These are phyloP conservation scores for Perca schrenkii DNA, from an alignment of 2,113 vertebrate species.

Conservation along the genomic window DNA sequence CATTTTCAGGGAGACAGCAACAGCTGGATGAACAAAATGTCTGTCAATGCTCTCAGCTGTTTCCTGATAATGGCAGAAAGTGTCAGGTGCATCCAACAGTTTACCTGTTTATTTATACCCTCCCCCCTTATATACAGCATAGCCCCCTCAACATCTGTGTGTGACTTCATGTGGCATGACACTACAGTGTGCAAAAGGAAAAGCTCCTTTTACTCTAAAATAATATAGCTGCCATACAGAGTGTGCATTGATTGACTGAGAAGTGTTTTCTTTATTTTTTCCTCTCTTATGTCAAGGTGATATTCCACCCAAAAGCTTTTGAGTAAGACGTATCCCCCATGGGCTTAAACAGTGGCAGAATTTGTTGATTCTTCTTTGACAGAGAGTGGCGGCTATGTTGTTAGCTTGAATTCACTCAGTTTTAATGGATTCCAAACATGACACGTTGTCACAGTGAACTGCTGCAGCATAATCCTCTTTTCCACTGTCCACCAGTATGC, in stretches of 20 bases:
- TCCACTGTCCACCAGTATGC: neutral
- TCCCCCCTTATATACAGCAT: neutral
- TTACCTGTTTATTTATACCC: constrained; percentile 18
- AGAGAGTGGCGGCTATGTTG: neutral
- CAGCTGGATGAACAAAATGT: constrained; percentile 49
- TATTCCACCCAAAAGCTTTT: neutral
- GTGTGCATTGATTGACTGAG: neutral
- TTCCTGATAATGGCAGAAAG: constrained; percentile 30
- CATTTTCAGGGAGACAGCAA: constrained; percentile 24
- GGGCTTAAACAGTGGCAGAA: neutral
- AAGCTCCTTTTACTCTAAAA: neutral
- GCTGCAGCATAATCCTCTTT: constrained; percentile 35
- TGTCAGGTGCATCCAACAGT: constrained; percentile 31
- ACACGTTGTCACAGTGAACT: constrained; percentile 11
- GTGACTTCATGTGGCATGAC: neutral
- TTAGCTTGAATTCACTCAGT: constrained; percentile 13
- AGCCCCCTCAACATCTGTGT: constrained; percentile 29
- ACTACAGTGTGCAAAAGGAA: neutral
- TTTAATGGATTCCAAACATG: constrained; percentile 10
- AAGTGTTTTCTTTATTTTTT: neutral
- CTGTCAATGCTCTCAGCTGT: constrained; percentile 50
- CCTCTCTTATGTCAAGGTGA: neutral
- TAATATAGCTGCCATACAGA: neutral
- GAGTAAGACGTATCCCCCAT: neutral
- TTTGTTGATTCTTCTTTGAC: neutral